A percentile compares a stretch with the other conserved stretches of the same genome.
Conservation (phyloP, 2,797 vertebrate genomes). For the Gila robusta region DNA sequence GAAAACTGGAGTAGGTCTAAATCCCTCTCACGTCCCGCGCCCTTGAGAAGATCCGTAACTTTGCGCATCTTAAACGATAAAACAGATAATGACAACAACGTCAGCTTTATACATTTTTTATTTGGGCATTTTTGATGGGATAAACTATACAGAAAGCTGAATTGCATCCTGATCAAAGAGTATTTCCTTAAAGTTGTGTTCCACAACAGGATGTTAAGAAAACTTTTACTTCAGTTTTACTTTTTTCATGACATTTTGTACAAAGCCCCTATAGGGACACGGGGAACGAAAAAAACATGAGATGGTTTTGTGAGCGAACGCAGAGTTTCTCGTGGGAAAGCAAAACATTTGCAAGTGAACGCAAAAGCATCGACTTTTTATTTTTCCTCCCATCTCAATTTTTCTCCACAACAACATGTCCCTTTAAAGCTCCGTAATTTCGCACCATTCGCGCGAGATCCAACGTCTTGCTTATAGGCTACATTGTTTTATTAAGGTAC, state of each 20-base stretch:
- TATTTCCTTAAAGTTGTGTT: background rate
- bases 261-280: no score
- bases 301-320: no score
- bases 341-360: no score
- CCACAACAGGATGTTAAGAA: background rate
- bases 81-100: background rate
- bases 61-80: background rate
- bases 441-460: no score
- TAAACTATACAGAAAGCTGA: background rate
- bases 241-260: background rate
- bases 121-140: background rate
- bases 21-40: background rate
- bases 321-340: no score
- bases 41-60: background rate
- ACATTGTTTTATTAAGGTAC: no score
- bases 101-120: background rate
- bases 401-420: no score
- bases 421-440: no score
- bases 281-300: no score
- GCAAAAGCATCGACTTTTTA: no score
- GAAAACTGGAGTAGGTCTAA: constrained; percentile 3
- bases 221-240: background rate
- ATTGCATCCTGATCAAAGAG: background rate
- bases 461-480: no score
- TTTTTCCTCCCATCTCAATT: no score